Base-by-base conservation (phyloP, 2,888 invertebrate species). In the Heliconius erato region DNA sequence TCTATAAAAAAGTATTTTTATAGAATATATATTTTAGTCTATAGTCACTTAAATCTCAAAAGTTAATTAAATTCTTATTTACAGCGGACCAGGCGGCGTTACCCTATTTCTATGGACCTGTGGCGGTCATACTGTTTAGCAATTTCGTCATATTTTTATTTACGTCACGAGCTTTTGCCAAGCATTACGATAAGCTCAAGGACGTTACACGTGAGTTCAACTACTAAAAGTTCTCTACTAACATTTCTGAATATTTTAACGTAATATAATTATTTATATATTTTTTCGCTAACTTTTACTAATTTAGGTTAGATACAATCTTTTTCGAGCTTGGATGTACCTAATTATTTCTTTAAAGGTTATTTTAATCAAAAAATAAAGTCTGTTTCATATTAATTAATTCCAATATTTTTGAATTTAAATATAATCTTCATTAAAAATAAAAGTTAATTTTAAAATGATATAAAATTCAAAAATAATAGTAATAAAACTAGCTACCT, bases 31-130 rank as follows among this genome's bases (percentile, higher is more conserved):
- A 16, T 4, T 5, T 23, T 63, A 63, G n/a, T 12, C 3, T 67
- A 14, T 67, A 14, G 2, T 28, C 12, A 16, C 35, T 69, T 74
- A 81, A 26, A 26, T 79, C 2, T 74, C 49, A 80, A 76, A 80
- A 79, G 67, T 69, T 80, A 82, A 85, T 87, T 74, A 86, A 84
- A 83, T 86, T 79, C 79, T 76, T 87, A 89, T 80, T 87, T 89
- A 59, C 93, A 97, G 97, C 96, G 88, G 96, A 97, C 87, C 91
- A 94, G 84, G 95, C 96, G 79, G 96, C 97, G 4, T 89, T 97
- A 88, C 96, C 96, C 19, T 97, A 97, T 88, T 97, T 97, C 91
- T 97, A 97, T 91, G 96, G 96, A 28, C 97, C 97, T 14, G 96
- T 97, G 67, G 96, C 96, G 4, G 86, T 96, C 28, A 94, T 97